phyloP scores from a whole-genome alignment of 1,140 invertebrate species.

The Cataglyphis hispanica region DNA sequence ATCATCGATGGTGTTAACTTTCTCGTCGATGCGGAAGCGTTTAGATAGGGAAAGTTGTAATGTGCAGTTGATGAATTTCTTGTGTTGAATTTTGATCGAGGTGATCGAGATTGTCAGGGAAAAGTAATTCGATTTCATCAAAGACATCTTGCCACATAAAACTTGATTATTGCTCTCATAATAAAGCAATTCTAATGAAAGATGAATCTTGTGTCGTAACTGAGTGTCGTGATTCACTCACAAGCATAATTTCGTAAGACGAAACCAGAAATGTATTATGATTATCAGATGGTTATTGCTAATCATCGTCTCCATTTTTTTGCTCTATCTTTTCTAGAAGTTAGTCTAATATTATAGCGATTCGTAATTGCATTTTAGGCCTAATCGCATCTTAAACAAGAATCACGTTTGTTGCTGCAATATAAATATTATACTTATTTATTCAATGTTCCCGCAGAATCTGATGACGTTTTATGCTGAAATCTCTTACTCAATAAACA shows the following conservation, averaged over 20 bases:
- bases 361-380: conserved; percentile 60
- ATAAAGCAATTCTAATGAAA: conserved; percentile 46
- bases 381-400: conserved; percentile 48
- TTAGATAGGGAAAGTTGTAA: conserved; percentile 61
- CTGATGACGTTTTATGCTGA: conserved; percentile 61
- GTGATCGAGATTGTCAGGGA: conserved; percentile 42
- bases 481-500: conserved; percentile 15
- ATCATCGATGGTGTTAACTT: conserved; percentile 62
- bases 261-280: conserved; percentile 40
- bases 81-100: conserved; percentile 56
- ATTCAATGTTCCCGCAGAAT: conserved; percentile 31
- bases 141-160: conserved; percentile 41
- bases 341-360: conserved; percentile 7
- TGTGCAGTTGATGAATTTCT: conserved; percentile 41
- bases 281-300: conserved; percentile 66
- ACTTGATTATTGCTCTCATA: conserved; percentile 28
- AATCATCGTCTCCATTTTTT: conserved; percentile 57
- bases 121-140: conserved; percentile 33
- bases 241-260: conserved; percentile 58
- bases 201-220: conserved; percentile 35
- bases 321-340: neutral
- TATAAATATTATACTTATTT: conserved; percentile 62
- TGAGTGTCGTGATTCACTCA: conserved; percentile 32
- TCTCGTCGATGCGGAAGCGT: conserved; percentile 60
- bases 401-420: conserved; percentile 63